Conservation (phyloP, 1,140 invertebrate genomes). For the Brachionus manjavacas region DNA sequence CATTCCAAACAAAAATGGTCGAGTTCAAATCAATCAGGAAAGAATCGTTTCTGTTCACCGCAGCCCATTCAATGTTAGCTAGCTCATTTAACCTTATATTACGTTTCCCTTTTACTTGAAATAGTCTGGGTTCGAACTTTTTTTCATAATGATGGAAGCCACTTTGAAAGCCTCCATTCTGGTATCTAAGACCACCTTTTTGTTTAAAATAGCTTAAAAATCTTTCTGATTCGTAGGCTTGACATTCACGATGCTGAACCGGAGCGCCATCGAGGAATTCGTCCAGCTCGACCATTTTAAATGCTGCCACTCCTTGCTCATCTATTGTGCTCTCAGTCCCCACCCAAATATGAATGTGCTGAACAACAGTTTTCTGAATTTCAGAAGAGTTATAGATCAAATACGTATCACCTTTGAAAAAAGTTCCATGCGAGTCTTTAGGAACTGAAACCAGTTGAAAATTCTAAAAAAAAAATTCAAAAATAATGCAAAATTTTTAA, state of each 20-base stretch:
- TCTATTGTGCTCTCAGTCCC: conserved; percentile 65
- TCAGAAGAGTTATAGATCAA: conserved; percentile 45
- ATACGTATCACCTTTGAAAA: conserved; percentile 55
- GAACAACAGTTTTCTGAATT: neutral
- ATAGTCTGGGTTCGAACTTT: conserved; percentile 68
- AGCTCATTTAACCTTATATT: conserved; percentile 76
- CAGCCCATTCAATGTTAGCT: conserved; percentile 65
- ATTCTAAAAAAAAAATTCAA: conserved; percentile 44
- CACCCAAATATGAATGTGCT: conserved; percentile 82
- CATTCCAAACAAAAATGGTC: conserved; percentile 72
- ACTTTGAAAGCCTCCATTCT: conserved; percentile 73
- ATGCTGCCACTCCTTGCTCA: conserved; percentile 77
- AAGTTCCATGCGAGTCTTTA: conserved; percentile 47
- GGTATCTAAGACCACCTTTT: conserved; percentile 65
- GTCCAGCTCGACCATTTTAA: conserved; percentile 76
- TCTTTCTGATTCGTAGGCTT: conserved; percentile 65
- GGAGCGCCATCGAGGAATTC: conserved; percentile 74
- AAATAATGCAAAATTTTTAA: neutral
- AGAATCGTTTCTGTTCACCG: conserved; percentile 82
- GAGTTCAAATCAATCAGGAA: conserved; percentile 77
- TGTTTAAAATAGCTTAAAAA: conserved; percentile 72
- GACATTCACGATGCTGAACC: conserved; percentile 76
- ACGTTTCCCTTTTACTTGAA: conserved; percentile 81
- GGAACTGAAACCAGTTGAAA: conserved; percentile 45
- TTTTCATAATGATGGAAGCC: conserved; percentile 77